Base-by-base conservation (phyloP, 2,797 vertebrate species). In the Eutrigla gurnardus region DNA sequence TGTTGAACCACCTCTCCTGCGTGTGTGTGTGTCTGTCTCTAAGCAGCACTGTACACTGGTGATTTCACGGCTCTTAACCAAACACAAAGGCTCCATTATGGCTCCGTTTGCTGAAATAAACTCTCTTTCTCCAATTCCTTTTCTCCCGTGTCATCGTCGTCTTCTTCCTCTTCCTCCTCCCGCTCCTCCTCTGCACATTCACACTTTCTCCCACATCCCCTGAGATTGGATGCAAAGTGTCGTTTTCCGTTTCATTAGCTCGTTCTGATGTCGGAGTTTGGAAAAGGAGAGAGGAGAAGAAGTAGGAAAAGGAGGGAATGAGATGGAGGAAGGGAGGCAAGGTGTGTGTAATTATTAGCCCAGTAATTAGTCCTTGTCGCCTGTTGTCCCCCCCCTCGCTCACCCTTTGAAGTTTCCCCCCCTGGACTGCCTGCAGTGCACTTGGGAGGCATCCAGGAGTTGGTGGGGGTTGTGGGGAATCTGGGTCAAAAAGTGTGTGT, bases 41-140 rank as follows among this genome's bases (percentile, higher is more conserved):
- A 42, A 37, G 52, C 77, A 66, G 59, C 13, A 73, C 84, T 86
- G 80, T 87, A 84, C 85, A 81, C 64, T 72, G 85, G 70, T 91
- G 91, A 93, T 94, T 93, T 93, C 88, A 92, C 90, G 93, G 89
- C 85, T 87, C 69, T 91, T 91, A 89, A 86, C 86, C 91, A 79
- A 92, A 92, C 89, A 94, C 93, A 95, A 92, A 92, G 91, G 75
- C 83, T 82, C 83, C 86, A 88, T 94, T 93, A 90, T 93, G 76
- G 77, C 85, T 85, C 67, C 4, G 37, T 69, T 80, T 49, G 14
- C 74, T 43, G 52, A 83, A 86, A 91, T 86, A 79, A 86, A 82
- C 78, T 86, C 69, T 59, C 75, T 72, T 73, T 74, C 69, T 49
- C 64, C 4, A 54, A 0, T 71, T 80, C 47, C 58, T 37, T 54